Evolutionary conservation across 2,888 invertebrate genomes (phyloP).

Genomic region (Odontocolon sp.): DNA sequence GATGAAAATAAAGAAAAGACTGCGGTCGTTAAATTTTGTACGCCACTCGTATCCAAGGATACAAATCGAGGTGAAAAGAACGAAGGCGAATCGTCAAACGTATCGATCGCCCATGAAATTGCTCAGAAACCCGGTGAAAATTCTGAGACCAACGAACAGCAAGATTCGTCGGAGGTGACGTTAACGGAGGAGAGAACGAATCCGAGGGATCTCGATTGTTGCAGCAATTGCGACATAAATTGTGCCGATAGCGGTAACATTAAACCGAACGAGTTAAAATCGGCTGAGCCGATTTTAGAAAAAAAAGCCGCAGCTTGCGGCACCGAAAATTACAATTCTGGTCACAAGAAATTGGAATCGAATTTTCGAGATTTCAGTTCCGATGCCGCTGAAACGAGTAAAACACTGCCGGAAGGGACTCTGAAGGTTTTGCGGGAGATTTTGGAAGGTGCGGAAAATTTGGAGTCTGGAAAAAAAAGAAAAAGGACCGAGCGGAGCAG

Average conservation of each 20-base stretch:
- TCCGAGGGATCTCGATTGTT: background rate
- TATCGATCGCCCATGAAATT: background rate
- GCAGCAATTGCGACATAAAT: background rate
- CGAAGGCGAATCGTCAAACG: too few species aligned
- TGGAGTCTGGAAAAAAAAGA: background rate
- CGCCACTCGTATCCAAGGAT: constrained; percentile 23
- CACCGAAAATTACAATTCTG: constrained; percentile 13
- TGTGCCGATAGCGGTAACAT: background rate
- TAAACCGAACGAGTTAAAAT: background rate
- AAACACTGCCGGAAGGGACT: background rate
- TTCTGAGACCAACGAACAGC: background rate
- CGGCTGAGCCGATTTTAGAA: too few species aligned
- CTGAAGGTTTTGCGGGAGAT: constrained; percentile 11
- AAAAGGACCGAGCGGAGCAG: constrained; percentile 34
- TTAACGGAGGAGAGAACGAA: background rate
- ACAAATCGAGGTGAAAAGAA: background rate
- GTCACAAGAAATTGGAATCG: constrained; percentile 16
- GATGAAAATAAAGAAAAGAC: constrained; percentile 15
- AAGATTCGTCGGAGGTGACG: background rate
- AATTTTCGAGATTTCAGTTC: constrained; percentile 7
- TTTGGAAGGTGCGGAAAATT: background rate
- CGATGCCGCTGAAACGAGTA: background rate
- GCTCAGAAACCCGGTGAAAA: background rate
- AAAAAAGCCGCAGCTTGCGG: background rate
- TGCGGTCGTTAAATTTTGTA: constrained; percentile 35